Evolutionary conservation across 2,113 vertebrate species (phyloP).

Genomic region (Solea senegalensis): DNA sequence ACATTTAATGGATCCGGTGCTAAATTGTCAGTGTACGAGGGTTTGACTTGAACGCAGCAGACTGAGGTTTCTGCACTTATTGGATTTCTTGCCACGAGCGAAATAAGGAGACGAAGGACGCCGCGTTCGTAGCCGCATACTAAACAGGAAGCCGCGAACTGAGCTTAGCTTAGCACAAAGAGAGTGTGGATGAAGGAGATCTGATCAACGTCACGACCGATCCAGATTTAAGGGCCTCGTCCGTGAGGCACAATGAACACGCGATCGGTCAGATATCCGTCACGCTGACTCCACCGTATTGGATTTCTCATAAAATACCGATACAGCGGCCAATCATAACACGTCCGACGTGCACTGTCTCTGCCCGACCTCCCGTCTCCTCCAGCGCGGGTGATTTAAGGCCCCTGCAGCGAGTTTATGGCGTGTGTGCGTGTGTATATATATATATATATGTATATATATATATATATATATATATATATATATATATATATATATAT

Average conservation of each 20-base stretch:
- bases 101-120: not conserved
- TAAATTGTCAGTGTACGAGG: not conserved
- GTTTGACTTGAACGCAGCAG: not conserved
- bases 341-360: constrained; percentile 25
- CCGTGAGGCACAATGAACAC: not conserved
- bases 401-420: constrained; percentile 58
- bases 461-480: no score
- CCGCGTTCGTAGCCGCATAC: no score
- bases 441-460: no score
- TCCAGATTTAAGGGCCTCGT: not conserved
- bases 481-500: no score
- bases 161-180: no score
- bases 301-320: constrained; percentile 51
- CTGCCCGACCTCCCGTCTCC: constrained; percentile 46
- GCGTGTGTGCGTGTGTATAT: constrained; percentile 12
- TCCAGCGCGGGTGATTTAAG: constrained; percentile 58
- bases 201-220: not conserved
- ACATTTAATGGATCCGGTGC: not conserved
- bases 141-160: no score
- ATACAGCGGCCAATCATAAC: constrained; percentile 51
- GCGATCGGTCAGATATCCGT: constrained; percentile 13
- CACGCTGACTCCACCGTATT: constrained; percentile 14
- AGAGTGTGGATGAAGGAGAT: no score
- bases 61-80: not conserved
- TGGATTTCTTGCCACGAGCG: not conserved